Percentiles rank a stretch among this genome's conserved stretches.
Conservation (phyloP, 2,888 invertebrate species). For the Aspidapion aeneum region DNA sequence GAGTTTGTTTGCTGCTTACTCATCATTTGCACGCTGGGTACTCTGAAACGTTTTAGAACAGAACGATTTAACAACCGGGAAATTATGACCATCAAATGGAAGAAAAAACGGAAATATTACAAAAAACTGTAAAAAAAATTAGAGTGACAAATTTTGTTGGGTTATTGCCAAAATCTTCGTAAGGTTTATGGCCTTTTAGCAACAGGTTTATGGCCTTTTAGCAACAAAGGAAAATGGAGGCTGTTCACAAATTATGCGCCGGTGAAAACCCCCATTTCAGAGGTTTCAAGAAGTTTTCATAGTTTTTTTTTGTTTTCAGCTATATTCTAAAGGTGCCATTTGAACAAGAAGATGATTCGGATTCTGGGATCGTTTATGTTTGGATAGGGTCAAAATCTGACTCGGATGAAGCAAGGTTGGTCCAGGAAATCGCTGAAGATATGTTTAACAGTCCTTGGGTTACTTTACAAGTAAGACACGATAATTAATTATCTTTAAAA, state of each 20-base stretch:
- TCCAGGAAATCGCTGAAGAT: conserved; percentile 89
- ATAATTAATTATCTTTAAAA: too few relatives aligned
- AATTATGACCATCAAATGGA: neutral
- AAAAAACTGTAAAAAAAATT: too few relatives aligned
- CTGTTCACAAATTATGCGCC: too few relatives aligned
- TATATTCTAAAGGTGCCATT: conserved; percentile 92
- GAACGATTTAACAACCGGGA: neutral
- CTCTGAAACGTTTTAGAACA: neutral
- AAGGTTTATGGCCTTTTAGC: too few relatives aligned
- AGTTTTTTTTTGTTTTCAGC: conserved; percentile 50
- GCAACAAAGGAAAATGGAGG: too few relatives aligned
- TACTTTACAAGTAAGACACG: conserved; percentile 59
- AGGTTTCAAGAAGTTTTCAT: too few relatives aligned
- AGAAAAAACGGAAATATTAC: too few relatives aligned
- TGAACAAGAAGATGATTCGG: conserved; percentile 71
- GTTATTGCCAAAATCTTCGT: too few relatives aligned
- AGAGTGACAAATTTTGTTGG: too few relatives aligned
- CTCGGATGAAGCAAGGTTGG: conserved; percentile 79
- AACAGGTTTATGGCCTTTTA: too few relatives aligned
- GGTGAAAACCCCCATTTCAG: too few relatives aligned
- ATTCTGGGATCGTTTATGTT: conserved; percentile 89
- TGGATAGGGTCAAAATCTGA: conserved; percentile 90
- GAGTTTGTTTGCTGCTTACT: neutral
- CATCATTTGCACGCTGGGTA: neutral
- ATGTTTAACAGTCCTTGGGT: conserved; percentile 85